Base-by-base conservation (phyloP, 2,888 invertebrate genomes). In the Bibio marci region DNA sequence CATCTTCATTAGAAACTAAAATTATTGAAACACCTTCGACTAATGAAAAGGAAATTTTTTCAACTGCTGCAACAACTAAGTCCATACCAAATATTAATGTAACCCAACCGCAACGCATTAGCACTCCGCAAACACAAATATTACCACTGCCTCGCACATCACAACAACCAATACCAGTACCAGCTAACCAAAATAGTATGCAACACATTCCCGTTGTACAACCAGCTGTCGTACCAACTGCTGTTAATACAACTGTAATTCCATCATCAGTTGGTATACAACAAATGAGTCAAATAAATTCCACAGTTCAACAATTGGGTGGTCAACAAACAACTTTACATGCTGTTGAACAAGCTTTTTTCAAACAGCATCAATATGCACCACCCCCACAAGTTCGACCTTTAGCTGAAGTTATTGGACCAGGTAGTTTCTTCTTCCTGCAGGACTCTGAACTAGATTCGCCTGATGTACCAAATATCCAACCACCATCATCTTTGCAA, bases 381-480 rank as follows among this genome's bases (percentile, higher is more conserved):
- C 65, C 69, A 39, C 22, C 22, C n/a, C 70, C 68, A 52, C 49
- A 59, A 52, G 25, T 25, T 7, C 65, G 73, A 43, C 80, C 81
- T 4, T 70, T 82, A 44, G 70, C 79, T 11, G 82, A 83, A 52
- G 78, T 82, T 25, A 73, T 82, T 47, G 80, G 80, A 22, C 70
- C 73, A 7, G 79, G 80, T 41, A 80, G 76, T 56, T 81, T 82
- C 61, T 80, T 73, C 58, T 83, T 83, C 58, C 69, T 90, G 40
- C 88, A 92, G 66, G 90, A 92, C 53, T 90, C 90, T 17, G 90
- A 90, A 62, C 67, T 86, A 46, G 86, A 86, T 57, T 76, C 79
- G 37, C 78, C 80, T 1, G 74, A 77, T 22, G 63, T 65, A 17
- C 34, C 44, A 43, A 10, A 31, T 7, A 12, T 22, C 4, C 31